Evolutionary conservation across 2,888 invertebrate species (phyloP), one percentile per base, ranked within the genome.

Genomic region (Toxonevra muliebris): DNA sequence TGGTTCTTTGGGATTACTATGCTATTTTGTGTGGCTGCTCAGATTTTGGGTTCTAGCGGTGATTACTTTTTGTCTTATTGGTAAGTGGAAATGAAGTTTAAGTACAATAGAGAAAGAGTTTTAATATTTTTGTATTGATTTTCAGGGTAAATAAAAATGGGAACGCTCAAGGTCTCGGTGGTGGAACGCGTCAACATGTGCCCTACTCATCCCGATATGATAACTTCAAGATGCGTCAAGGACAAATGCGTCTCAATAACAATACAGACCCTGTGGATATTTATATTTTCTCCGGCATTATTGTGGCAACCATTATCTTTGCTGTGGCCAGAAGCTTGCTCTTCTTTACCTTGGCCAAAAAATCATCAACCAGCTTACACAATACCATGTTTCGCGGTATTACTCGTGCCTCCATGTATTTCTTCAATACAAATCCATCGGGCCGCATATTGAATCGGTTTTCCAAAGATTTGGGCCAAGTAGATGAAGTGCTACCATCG

Each of bases 351-450:
- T 77, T 89, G 86, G 88, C 85, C 79, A 92, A 94, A 88, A 88
- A 87, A 50, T 92, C 95, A 1, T 94, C 96, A 0, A 90, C 88
- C 1, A 88, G 86, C 7, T 87, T 97, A 0, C 97, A 97, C 86
- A 91, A 93, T 82, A 86, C 84, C 11, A 96, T 97, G 95, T 96
- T 96, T 84, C 84, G 87, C 15, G 88, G 91, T 30, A 90, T 97
- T 17, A 92, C 94, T 2, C 88, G 91, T 48, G 92, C 94, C 0
- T 90, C 93, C 0, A 93, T 95, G 89, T 87, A 90, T 50, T 97
- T 97, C 87, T 97, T 96, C 86, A 94, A 95, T 80, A 89, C 90
- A 1, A 96, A 96, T 84, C 93, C 95, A 0, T 91, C 92, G 0
- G 93, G 93, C 0, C 86, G 93, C 48, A 92, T 96, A 75, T 87